phyloP scores from a whole-genome alignment of 2,888 invertebrate species.

The Archips crataeganus region DNA sequence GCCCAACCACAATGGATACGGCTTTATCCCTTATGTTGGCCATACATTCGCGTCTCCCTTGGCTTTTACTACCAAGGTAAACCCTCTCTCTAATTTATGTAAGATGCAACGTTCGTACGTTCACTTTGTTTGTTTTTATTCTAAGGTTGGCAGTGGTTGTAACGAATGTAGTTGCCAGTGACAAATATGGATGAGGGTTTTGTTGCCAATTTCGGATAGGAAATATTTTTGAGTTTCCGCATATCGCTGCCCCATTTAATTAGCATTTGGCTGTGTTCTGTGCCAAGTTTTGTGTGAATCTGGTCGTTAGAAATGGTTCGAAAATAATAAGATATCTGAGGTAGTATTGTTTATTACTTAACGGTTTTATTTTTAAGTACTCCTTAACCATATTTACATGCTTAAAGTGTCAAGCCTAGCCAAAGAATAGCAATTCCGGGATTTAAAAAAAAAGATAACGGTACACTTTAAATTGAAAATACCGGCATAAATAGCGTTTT shows the following conservation, averaged over 20 bases:
- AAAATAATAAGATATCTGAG: background rate
- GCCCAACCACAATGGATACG: constrained; percentile 24
- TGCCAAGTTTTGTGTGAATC: constrained; percentile 4
- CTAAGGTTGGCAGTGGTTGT: constrained; percentile 6
- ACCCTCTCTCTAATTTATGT: constrained; percentile 43
- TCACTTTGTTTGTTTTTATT: constrained; percentile 31
- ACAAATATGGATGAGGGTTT: constrained; percentile 7
- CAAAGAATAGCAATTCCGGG: no score
- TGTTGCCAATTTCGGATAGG: constrained; percentile 7
- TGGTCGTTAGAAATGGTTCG: background rate
- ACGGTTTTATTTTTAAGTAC: no score
- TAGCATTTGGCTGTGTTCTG: background rate
- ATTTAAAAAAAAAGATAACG: no score
- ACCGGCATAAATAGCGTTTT: no score
- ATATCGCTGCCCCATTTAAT: background rate
- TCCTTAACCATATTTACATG: no score
- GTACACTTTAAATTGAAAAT: no score
- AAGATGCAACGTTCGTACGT: constrained; percentile 36
- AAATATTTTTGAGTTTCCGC: background rate
- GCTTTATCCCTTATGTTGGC: constrained; percentile 35
- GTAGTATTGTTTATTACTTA: no score
- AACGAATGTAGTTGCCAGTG: constrained; percentile 13
- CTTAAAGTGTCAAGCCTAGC: no score
- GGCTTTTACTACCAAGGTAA: constrained; percentile 42
- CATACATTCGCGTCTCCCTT: constrained; percentile 40